phyloP scores from a whole-genome alignment of 2,113 vertebrate species.

The Ptilonorhynchus violaceus region DNA sequence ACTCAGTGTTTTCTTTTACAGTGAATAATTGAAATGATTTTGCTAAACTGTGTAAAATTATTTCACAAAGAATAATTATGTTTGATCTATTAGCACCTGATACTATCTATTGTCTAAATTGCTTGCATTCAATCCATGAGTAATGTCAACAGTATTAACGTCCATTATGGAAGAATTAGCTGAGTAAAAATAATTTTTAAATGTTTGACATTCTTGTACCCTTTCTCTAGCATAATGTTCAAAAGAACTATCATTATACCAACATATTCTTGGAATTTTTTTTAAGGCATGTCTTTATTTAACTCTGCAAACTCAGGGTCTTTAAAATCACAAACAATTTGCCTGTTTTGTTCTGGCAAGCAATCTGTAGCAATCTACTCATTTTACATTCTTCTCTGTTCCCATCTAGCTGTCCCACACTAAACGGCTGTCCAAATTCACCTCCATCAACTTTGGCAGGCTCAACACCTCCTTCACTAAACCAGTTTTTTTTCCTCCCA shows the following conservation, averaged over 20 bases:
- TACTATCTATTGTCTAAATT: constrained; percentile 63
- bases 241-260: constrained; percentile 9
- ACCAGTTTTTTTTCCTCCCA: neutral
- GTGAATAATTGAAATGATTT: constrained; percentile 44
- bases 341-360: constrained; percentile 41
- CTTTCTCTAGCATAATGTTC: neutral
- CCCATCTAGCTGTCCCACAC: neutral
- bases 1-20: constrained; percentile 49
- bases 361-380: constrained; percentile 19
- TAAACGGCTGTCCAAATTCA: constrained; percentile 30
- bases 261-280: neutral
- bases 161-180: constrained; percentile 25
- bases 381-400: constrained; percentile 29
- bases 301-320: neutral
- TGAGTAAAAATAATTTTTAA: constrained; percentile 42
- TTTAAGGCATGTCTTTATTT: neutral
- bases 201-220: constrained; percentile 32
- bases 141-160: constrained; percentile 58
- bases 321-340: constrained; percentile 27
- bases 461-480: constrained; percentile 6
- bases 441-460: constrained; percentile 1
- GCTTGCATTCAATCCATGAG: constrained; percentile 41
- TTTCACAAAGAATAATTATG: constrained; percentile 58
- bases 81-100: constrained; percentile 60
- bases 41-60: constrained; percentile 42